Percentiles rank a stretch among this genome's conserved stretches.
These are phyloP conservation scores for Meloe dianella DNA, from an alignment of 2,888 invertebrate species.

Conservation along the genomic window DNA sequence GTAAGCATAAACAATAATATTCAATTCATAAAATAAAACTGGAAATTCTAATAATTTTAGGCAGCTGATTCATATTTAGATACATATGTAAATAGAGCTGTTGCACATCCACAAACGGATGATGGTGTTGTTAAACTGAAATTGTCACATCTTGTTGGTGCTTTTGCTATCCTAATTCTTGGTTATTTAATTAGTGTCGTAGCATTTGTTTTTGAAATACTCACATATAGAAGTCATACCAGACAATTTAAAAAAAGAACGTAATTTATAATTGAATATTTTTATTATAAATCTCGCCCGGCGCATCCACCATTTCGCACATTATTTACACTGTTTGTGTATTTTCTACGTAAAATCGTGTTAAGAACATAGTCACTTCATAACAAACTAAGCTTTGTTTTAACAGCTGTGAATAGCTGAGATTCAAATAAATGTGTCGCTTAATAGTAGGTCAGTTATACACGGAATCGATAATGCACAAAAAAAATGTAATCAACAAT, in stretches of 20 bases:
- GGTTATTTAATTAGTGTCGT: constrained; percentile 43
- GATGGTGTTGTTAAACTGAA: constrained; percentile 44
- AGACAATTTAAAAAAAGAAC: background rate
- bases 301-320: too few relatives aligned
- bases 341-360: too few relatives aligned
- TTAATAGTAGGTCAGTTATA: too few relatives aligned
- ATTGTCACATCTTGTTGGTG: constrained; percentile 52
- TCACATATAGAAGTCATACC: background rate
- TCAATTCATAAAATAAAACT: background rate
- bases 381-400: too few relatives aligned
- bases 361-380: too few relatives aligned
- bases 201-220: constrained; percentile 36
- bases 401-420: too few relatives aligned
- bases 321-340: too few relatives aligned
- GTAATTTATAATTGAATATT: too few relatives aligned
- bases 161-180: constrained; percentile 48
- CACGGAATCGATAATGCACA: too few relatives aligned
- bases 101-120: constrained; percentile 51
- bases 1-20: background rate
- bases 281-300: too few relatives aligned
- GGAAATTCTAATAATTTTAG: constrained; percentile 37
- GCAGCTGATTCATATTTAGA: constrained; percentile 63
- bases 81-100: constrained; percentile 63
- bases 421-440: too few relatives aligned
- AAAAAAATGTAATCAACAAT: too few relatives aligned